phyloP scores from a whole-genome alignment of 2,113 vertebrate genomes.

The Callospermophilus lateralis region DNA sequence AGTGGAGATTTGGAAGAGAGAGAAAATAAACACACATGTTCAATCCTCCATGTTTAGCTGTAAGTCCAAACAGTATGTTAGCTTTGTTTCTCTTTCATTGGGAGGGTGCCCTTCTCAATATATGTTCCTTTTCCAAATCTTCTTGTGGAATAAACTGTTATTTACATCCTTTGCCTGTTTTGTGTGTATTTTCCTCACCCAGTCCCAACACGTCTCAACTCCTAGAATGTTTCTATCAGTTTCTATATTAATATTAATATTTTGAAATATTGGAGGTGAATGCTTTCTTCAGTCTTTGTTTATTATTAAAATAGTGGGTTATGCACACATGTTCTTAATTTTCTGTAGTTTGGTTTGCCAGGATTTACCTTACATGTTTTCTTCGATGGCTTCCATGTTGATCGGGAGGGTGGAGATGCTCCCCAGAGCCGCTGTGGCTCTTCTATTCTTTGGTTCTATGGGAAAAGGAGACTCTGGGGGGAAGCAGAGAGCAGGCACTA shows the following conservation, averaged over 20 bases:
- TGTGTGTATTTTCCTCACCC: neutral
- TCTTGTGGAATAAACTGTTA: neutral
- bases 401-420: neutral
- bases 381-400: neutral
- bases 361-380: neutral
- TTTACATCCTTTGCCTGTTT: neutral
- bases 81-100: constrained; percentile 35
- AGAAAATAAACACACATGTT: constrained; percentile 8
- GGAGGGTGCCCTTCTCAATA: constrained; percentile 15
- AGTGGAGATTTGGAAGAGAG: constrained; percentile 22
- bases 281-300: neutral
- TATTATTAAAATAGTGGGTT: constrained; percentile 10
- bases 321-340: neutral
- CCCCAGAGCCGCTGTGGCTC: neutral
- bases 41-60: neutral
- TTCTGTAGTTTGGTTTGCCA: neutral
- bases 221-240: neutral
- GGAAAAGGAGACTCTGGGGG: neutral
- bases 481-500: neutral
- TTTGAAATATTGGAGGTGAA: constrained; percentile 4
- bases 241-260: neutral
- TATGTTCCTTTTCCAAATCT: neutral
- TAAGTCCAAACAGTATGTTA: neutral
- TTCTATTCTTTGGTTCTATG: neutral
- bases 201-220: neutral